Base-by-base conservation (phyloP, 2,888 invertebrate genomes). In the Lithophane ornitopus region DNA sequence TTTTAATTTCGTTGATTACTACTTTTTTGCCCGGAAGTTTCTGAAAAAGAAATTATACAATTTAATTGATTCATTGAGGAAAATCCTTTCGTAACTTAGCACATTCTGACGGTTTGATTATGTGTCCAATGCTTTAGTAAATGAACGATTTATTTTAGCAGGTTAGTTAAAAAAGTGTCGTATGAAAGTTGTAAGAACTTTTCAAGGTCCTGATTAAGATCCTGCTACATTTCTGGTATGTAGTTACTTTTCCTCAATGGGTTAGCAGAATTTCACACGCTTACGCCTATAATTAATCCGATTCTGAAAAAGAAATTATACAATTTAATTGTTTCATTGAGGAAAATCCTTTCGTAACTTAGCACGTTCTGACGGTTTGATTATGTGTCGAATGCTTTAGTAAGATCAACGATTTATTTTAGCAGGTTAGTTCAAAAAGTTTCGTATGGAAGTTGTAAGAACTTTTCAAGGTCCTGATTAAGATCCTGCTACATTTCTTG, bases 1-100 rank as follows among this genome's bases (percentile, higher is more conserved):
- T 95, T 91, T 77, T 95, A 91, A 87, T 98, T 96, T 93, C 98
- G 26, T 91, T 77, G 8, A 93, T 58, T 0, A 92, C 88, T 1
- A 78, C 86, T 71, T 83, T 88, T 80, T 93, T 93, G 0, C 93
- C 92, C 0, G 93, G 93, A 44, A 93, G 76, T 69, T 85, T 85
- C 93, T 93, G 82, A 70, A 80, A 85, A 58, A 68, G 0, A 61
- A 79, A 70, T 56, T 16, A 59, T 49, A 41, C 22, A 56, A 67
- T 56, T 66, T 49, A 22, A 74, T 61, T 61, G 19, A 52, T 63
- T 16, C 0, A 46, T 46, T 77, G 19, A 46, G 34, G 19, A 52
- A 67, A 63, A 59, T 41, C 1, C 14, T 44, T 39, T 22, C 11
- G 11, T 49, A 41, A 82, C 68, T 16, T 39, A 44, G 0, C 39